Evolutionary conservation across 2,113 vertebrate genomes (phyloP), one percentile per base, ranked within the genome.

Genomic region (Butorides virescens): DNA sequence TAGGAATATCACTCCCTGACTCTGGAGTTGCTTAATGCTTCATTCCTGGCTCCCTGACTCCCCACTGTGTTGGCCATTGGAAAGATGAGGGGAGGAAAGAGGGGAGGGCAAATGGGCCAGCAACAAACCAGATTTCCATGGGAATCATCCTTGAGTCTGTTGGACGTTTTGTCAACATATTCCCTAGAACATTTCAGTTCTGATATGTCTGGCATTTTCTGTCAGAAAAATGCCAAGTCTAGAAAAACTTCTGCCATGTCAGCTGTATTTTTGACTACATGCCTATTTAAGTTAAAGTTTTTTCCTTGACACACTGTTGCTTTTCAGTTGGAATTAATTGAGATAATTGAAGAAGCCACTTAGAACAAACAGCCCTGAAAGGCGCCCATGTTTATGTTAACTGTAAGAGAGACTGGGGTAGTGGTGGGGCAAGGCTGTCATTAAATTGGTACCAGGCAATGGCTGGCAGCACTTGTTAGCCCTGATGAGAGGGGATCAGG

Each of bases 241-340:
- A 66, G 49, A 88, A 88, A 88, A 92, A 37, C 49, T 66, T 66
- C 25, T 77, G 50, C 30, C 1, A 0, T 6, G 29, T 90, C 92
- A 95, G 74, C 71, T 73, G 20, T 89, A 72, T 89, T 94, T 95
- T 70, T 5, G 3, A 73, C 30, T 50, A 10, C 7, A 15, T 30
- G 76, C 42, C 58, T 90, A 36, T 68, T 76, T 90, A 61, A 0
- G 4, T 83, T 83, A 56, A 90, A 91, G 70, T 6, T 37, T 89
- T 88, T 59, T 65, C 42, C 84, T 87, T 87, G 27, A 61, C n/a
- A 76, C 15, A 14, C 34, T 89, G 49, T 72, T 87, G 73, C 29
- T 91, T 96, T 97, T 93, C 70, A 90, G 19, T 63, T 82, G 37
- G 34, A 87, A 81, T 85, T 89, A 70, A 82, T 37, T 49, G 32